Percentiles rank a stretch among this genome's conserved stretches.
These are phyloP conservation scores for Anhinga anhinga DNA, from an alignment of 2,113 vertebrate species.

Conservation along the genomic window DNA sequence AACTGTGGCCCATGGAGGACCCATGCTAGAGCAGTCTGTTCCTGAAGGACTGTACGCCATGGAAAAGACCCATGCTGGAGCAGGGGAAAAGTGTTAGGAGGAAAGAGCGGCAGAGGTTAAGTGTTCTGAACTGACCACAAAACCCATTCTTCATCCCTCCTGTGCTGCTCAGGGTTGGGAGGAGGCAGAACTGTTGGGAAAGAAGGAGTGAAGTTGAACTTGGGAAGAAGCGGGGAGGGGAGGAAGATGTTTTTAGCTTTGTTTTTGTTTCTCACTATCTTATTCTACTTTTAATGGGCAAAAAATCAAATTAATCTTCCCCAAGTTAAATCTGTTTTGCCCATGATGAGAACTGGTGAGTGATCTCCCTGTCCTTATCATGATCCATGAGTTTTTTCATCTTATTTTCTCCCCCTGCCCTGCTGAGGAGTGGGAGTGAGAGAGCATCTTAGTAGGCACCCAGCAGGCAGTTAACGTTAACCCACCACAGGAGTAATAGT, in stretches of 20 bases:
- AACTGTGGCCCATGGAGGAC: not conserved
- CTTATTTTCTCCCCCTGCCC: not conserved
- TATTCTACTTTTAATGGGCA: not conserved
- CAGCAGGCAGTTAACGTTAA: not conserved
- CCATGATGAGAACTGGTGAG: too few relatives aligned
- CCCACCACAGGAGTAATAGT: not conserved
- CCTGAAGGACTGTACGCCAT: not conserved
- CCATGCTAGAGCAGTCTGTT: not conserved
- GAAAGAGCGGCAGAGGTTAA: not conserved
- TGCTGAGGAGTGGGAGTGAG: not conserved
- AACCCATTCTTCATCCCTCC: not conserved
- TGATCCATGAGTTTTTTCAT: not conserved
- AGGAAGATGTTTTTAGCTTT: not conserved
- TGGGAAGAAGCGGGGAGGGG: not conserved
- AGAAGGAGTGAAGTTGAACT: not conserved
- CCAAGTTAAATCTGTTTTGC: not conserved
- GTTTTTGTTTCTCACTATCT: not conserved
- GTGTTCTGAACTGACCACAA: not conserved
- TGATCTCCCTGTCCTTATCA: not conserved
- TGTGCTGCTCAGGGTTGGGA: not conserved
- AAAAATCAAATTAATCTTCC: not conserved
- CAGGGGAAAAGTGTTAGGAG: not conserved
- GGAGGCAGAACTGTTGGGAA: not conserved
- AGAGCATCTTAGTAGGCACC: not conserved
- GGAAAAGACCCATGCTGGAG: not conserved